phyloP scores from a whole-genome alignment of 2,888 invertebrate species.

The Metacarcinus magister region DNA sequence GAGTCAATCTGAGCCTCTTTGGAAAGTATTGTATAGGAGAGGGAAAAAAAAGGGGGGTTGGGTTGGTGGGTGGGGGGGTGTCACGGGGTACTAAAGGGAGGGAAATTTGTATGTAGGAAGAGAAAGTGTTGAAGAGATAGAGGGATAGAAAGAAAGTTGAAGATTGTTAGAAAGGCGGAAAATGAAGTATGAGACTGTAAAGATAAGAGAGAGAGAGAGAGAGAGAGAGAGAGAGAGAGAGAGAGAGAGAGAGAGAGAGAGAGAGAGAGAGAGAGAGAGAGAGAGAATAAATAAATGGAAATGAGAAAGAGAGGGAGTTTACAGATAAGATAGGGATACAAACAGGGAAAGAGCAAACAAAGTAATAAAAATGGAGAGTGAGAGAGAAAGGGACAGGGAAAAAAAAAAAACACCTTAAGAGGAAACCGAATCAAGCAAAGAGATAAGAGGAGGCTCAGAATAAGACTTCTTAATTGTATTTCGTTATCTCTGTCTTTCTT shows the following conservation, averaged over 20 bases:
- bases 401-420: background rate
- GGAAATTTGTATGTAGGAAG: background rate
- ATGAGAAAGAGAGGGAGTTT: background rate
- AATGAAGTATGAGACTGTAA: too few relatives aligned
- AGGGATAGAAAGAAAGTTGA: background rate
- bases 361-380: background rate
- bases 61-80: too few relatives aligned
- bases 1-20: background rate
- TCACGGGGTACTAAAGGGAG: background rate
- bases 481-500: background rate
- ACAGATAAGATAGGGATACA: background rate
- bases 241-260: background rate
- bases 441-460: background rate
- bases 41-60: too few relatives aligned
- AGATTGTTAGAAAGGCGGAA: background rate
- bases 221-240: too few relatives aligned
- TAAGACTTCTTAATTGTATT: conserved; percentile 26
- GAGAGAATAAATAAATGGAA: background rate
- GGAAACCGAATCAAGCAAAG: background rate
- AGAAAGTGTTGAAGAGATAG: background rate
- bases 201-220: too few relatives aligned
- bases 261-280: background rate
- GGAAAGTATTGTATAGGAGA: too few relatives aligned
- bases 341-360: background rate
- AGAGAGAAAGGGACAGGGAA: background rate